phyloP scores from a whole-genome alignment of 2,113 vertebrate species.

The Campylorhamphus procurvoides region DNA sequence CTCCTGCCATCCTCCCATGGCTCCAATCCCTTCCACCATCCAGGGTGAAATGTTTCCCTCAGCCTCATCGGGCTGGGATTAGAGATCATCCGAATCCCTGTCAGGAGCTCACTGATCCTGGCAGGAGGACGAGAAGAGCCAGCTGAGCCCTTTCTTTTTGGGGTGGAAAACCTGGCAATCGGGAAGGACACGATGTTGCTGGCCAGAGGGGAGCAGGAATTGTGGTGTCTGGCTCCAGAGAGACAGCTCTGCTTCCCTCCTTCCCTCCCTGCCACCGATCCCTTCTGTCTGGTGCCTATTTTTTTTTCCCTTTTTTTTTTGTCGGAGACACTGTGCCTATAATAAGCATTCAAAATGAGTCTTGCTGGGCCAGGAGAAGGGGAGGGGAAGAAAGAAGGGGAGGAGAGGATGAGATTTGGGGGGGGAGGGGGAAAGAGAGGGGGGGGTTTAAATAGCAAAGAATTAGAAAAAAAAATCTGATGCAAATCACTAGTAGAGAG shows the following conservation, averaged over 20 bases:
- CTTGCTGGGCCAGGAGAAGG: slow-evolving; percentile 75
- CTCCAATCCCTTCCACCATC: background rate
- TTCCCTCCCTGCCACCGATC: background rate
- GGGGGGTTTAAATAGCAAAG: slow-evolving; percentile 82
- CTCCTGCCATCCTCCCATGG: background rate
- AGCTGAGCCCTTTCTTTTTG: background rate
- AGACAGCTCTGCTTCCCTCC: background rate
- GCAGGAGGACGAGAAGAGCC: background rate
- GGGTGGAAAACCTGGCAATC: background rate
- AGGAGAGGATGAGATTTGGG: slow-evolving; percentile 63
- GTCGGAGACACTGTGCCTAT: slow-evolving; percentile 63
- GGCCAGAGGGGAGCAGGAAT: background rate
- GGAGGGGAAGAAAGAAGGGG: slow-evolving; percentile 34
- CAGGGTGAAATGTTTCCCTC: background rate
- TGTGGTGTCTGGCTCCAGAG: background rate
- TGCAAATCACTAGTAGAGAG: slow-evolving; percentile 93
- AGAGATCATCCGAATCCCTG: background rate
- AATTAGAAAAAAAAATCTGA: slow-evolving; percentile 86
- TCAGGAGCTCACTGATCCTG: background rate
- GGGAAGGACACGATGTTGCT: background rate
- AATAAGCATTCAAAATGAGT: slow-evolving; percentile 85
- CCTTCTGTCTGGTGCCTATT: background rate
- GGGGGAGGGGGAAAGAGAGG: slow-evolving; percentile 34
- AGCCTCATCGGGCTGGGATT: background rate
- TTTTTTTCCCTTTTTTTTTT: background rate